phyloP scores from a whole-genome alignment of 1,140 invertebrate genomes.

The Plectrocnemia conspersa region DNA sequence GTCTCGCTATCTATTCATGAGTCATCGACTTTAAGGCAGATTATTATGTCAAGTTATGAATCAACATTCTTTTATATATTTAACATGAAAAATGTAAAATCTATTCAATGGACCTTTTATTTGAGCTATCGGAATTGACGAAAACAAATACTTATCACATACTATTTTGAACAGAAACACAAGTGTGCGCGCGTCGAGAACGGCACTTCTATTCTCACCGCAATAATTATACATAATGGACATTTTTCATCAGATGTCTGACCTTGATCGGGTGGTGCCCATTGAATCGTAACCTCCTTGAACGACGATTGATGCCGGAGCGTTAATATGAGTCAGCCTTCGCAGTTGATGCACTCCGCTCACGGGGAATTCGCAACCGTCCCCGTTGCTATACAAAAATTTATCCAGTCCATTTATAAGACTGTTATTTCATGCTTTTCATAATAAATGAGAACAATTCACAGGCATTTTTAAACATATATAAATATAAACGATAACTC shows the following conservation, averaged over 20 bases:
- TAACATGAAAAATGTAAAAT: too few relatives aligned
- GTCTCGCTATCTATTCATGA: too few relatives aligned
- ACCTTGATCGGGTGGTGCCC: slow-evolving; percentile 82
- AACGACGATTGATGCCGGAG: slow-evolving; percentile 3
- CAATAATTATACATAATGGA: background rate
- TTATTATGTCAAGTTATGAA: too few relatives aligned
- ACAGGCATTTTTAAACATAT: too few relatives aligned
- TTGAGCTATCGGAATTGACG: too few relatives aligned
- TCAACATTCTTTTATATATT: too few relatives aligned
- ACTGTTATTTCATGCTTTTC: background rate
- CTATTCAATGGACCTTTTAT: too few relatives aligned
- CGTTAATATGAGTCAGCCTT: slow-evolving; percentile 47
- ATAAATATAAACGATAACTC: too few relatives aligned
- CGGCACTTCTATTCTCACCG: background rate
- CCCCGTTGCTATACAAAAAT: slow-evolving; percentile 71
- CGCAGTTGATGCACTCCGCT: slow-evolving; percentile 64
- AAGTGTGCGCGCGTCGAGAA: background rate
- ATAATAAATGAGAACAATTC: background rate
- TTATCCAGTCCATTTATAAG: slow-evolving; percentile 7
- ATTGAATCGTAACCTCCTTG: slow-evolving; percentile 78
- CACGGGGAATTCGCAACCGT: slow-evolving; percentile 80
- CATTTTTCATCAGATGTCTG: slow-evolving; percentile 46
- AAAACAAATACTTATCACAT: background rate
- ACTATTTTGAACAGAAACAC: slow-evolving; percentile 3
- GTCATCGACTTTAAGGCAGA: too few relatives aligned